Percentiles rank a stretch among this genome's conserved stretches.
Evolutionary conservation across 2,888 invertebrate genomes (phyloP).

Genomic region (Drosophila fulvimacula): DNA sequence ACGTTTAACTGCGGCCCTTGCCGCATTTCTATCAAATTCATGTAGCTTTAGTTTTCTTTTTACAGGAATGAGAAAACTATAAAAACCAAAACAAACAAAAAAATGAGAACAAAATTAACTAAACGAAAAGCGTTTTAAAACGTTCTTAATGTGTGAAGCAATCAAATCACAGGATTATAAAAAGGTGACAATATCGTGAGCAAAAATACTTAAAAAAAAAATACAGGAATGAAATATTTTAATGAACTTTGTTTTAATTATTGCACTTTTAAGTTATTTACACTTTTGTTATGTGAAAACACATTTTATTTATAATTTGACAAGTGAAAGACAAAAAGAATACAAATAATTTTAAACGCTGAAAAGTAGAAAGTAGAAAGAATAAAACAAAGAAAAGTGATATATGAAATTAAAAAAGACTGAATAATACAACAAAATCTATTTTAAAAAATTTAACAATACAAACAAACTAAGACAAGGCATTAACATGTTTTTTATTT

Average conservation of each 20-base stretch:
- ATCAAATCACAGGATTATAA: slow-evolving; percentile 57
- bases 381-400: slow-evolving; percentile 33
- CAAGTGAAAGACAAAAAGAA: slow-evolving; percentile 14
- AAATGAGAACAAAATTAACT: slow-evolving; percentile 37
- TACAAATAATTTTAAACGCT: slow-evolving; percentile 18
- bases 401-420: slow-evolving; percentile 47
- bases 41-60: slow-evolving; percentile 76
- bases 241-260: slow-evolving; percentile 62
- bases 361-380: slow-evolving; percentile 17
- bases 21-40: slow-evolving; percentile 59
- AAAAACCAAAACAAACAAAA: slow-evolving; percentile 7
- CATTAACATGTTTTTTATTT: slow-evolving; percentile 4
- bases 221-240: slow-evolving; percentile 48
- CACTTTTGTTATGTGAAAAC: slow-evolving; percentile 65
- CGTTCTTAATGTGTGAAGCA: slow-evolving; percentile 58
- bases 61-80: slow-evolving; percentile 69
- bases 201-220: slow-evolving; percentile 37
- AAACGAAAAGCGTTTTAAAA: slow-evolving; percentile 44
- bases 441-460: slow-evolving; percentile 20
- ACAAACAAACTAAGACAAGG: slow-evolving; percentile 3
- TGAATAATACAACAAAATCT: slow-evolving; percentile 37
- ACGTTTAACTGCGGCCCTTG: slow-evolving; percentile 52
- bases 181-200: slow-evolving; percentile 64
- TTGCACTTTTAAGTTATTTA: slow-evolving; percentile 75
- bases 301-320: slow-evolving; percentile 67